Base-by-base conservation (phyloP, 2,113 vertebrate species). In the Plectropomus leopardus region DNA sequence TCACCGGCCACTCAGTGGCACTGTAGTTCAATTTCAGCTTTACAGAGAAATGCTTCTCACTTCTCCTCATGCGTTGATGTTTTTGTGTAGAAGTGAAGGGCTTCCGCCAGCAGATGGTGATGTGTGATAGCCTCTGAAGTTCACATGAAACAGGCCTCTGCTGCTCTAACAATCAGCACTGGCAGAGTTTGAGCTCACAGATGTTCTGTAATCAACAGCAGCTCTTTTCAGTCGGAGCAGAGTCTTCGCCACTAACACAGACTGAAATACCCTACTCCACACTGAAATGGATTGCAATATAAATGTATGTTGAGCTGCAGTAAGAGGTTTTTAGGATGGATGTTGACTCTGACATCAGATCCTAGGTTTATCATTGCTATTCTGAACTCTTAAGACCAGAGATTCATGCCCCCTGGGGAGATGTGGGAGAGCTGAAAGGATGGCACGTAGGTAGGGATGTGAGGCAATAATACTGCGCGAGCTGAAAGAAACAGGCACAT, bases 81-180 rank as follows among this genome's bases (percentile, higher is more conserved):
- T 4, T 45, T 3, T 48, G 10, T 34, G 57, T 0, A 5, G 67
- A 15, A 68, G 30, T 65, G 63, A 78, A 23, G n/a, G 24, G 4
- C 14, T 42, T 17, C 32, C 36, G 23, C 83, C 92, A 91, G 88
- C 86, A 94, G 93, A 68, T 75, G 92, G 92, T 8, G 72, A 44
- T 65, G 65, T 84, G 16, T 55, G 77, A 77, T 10, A 19, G 28
- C 10, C 2, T 70, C 7, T 51, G 7, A 60, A 9, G 6, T 50
- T 21, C 0, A 57, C 1, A 5, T 36, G 1, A 36, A 63, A 58
- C 32, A 1, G 34, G 5, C 23, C 26, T 24, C 17, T 65, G 16
- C 44, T 48, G 32, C 8, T 59, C 16, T 7, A 47, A 55, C 13
- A 30, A 28, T 23, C 9, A 8, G 57, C 36, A 14, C 48, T 42